Evolutionary conservation across 2,888 invertebrate genomes (phyloP).

Genomic region (Melanotus villosus): DNA sequence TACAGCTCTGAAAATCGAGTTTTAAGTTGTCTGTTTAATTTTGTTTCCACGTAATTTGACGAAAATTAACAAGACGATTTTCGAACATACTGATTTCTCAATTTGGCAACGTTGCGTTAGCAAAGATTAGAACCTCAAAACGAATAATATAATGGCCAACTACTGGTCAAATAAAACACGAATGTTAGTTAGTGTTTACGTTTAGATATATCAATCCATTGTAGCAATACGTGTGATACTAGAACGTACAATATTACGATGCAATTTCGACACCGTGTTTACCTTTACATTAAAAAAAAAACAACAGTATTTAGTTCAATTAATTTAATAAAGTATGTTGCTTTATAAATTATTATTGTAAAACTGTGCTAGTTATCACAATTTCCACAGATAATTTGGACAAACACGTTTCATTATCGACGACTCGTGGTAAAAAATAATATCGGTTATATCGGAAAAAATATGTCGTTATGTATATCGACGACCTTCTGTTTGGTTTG

Average conservation of each 20-base stretch:
- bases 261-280: conserved; percentile 14
- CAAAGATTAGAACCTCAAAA: too few species aligned
- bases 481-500: conserved; percentile 35
- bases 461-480: conserved; percentile 30
- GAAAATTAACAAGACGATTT: too few species aligned
- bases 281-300: background rate
- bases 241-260: conserved; percentile 20
- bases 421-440: conserved; percentile 46
- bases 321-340: conserved; percentile 7
- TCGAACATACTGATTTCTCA: too few species aligned
- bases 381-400: conserved; percentile 50
- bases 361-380: conserved; percentile 35
- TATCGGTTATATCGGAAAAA: conserved; percentile 22
- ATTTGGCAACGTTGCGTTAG: too few species aligned
- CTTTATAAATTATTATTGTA: conserved; percentile 28
- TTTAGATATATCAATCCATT: conserved; percentile 14
- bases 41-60: too few species aligned
- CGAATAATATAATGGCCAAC: too few species aligned
- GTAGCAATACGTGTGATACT: conserved; percentile 46
- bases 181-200: conserved; percentile 13
- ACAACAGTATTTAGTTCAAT: background rate
- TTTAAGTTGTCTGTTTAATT: too few species aligned
- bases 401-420: conserved; percentile 52
- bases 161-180: too few species aligned
- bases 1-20: too few species aligned